A percentile compares a stretch with the other conserved stretches of the same genome.
phyloP scores from a whole-genome alignment of 2,888 invertebrate species.

The Sphaerophoria taeniata region DNA sequence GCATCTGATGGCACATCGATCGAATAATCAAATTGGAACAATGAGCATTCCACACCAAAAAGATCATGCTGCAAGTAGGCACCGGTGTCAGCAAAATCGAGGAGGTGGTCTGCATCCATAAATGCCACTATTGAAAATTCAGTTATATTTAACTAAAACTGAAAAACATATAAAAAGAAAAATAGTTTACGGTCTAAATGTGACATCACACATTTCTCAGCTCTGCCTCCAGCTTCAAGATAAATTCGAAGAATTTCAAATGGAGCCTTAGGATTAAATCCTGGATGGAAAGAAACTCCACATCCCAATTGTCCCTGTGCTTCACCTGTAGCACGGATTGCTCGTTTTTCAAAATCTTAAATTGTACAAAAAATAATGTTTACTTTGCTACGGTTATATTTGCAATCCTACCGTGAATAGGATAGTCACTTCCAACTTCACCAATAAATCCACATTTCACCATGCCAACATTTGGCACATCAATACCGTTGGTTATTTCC shows the following conservation, averaged over 20 bases:
- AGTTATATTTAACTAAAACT: not conserved
- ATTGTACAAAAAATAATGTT: not conserved
- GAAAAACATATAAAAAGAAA: not conserved
- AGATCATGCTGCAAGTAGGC: constrained; percentile 91
- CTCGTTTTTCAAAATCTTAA: constrained; percentile 88
- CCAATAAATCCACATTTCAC: constrained; percentile 92
- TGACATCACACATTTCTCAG: constrained; percentile 90
- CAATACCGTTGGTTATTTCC: constrained; percentile 84
- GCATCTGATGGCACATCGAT: constrained; percentile 92
- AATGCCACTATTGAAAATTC: not conserved
- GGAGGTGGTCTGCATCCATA: constrained; percentile 84
- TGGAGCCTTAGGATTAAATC: constrained; percentile 88
- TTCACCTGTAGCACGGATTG: constrained; percentile 88
- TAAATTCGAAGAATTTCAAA: constrained; percentile 90
- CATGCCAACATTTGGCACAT: constrained; percentile 78
- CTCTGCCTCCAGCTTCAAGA: constrained; percentile 90
- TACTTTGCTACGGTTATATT: not conserved
- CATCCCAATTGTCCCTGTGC: constrained; percentile 87
- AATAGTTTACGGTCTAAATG: constrained; percentile 88
- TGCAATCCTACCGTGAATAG: constrained; percentile 86
- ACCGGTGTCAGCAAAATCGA: constrained; percentile 88
- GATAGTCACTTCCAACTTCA: constrained; percentile 92
- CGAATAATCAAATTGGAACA: constrained; percentile 87
- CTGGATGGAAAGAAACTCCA: constrained; percentile 92
- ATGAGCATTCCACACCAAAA: constrained; percentile 91